Percentiles rank a stretch among this genome's conserved stretches.
These are phyloP conservation scores for Pyrocoelia pectoralis DNA, from an alignment of 2,888 invertebrate genomes.

Conservation along the genomic window DNA sequence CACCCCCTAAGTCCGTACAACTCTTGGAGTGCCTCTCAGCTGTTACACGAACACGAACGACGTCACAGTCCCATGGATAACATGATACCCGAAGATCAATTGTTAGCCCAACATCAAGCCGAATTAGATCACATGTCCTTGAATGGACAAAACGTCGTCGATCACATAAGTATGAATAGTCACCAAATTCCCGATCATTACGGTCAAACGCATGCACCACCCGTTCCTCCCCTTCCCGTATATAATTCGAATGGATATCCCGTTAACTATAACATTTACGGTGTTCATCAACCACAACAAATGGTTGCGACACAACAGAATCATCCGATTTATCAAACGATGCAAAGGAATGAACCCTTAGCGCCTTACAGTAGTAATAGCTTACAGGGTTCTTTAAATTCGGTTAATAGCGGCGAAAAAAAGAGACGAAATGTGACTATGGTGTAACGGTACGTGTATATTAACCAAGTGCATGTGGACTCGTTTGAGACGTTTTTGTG, in stretches of 20 bases:
- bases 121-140: constrained; percentile 54
- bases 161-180: constrained; percentile 54
- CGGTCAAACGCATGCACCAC: constrained; percentile 50
- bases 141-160: constrained; percentile 54
- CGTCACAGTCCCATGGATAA: constrained; percentile 61
- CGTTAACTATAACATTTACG: constrained; percentile 59
- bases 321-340: constrained; percentile 57
- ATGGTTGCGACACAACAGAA: constrained; percentile 43
- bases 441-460: constrained; percentile 62
- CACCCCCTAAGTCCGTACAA: constrained; percentile 64
- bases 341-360: constrained; percentile 56
- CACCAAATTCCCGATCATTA: constrained; percentile 52
- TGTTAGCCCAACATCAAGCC: constrained; percentile 49
- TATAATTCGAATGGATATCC: constrained; percentile 58
- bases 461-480: constrained; percentile 47
- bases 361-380: constrained; percentile 61
- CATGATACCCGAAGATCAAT: constrained; percentile 48
- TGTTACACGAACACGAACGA: constrained; percentile 67
- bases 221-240: constrained; percentile 64
- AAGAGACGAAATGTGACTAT: constrained; percentile 68
- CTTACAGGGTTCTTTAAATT: constrained; percentile 65
- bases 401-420: constrained; percentile 65
- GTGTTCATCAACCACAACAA: constrained; percentile 55
- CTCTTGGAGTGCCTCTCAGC: constrained; percentile 68
- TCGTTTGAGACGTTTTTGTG: constrained; percentile 45